Percentiles rank a stretch among this genome's conserved stretches.
These are phyloP conservation scores for Bubo bubo DNA, from an alignment of 2,113 vertebrate species.

Conservation along the genomic window DNA sequence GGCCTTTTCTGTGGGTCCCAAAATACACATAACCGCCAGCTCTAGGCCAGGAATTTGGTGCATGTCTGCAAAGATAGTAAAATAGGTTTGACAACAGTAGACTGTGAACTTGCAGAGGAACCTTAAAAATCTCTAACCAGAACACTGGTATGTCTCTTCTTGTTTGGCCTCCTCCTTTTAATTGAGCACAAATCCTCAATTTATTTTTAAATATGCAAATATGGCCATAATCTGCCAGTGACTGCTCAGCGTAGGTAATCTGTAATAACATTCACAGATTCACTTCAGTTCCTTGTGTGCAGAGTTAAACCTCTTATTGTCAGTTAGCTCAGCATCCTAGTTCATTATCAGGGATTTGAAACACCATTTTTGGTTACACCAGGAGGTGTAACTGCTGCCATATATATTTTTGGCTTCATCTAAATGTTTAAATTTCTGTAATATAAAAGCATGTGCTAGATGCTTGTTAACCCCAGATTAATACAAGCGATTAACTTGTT, in stretches of 20 bases:
- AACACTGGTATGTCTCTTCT: background rate
- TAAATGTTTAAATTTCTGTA: background rate
- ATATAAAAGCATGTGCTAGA: background rate
- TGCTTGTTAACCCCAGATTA: background rate
- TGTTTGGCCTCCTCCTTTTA: background rate
- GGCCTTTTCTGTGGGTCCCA: background rate
- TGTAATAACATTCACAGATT: conserved; percentile 40
- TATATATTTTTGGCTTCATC: background rate
- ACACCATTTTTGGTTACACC: conserved; percentile 20
- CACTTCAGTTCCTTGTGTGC: conserved; percentile 42
- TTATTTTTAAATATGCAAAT: conserved; percentile 55
- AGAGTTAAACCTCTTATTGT: conserved; percentile 65
- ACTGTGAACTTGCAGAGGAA: background rate
- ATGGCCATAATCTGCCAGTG: conserved; percentile 29
- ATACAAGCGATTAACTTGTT: background rate
- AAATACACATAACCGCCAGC: background rate
- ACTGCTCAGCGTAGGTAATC: conserved; percentile 34
- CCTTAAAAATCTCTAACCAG: background rate
- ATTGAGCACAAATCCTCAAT: background rate
- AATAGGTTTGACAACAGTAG: background rate
- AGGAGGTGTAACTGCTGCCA: background rate
- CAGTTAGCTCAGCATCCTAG: conserved; percentile 33
- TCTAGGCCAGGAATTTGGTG: background rate
- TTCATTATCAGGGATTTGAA: conserved; percentile 51
- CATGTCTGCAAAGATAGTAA: background rate